Evolutionary conservation across 2,113 vertebrate genomes (phyloP).

Genomic region (Campylomormyrus tamandua): DNA sequence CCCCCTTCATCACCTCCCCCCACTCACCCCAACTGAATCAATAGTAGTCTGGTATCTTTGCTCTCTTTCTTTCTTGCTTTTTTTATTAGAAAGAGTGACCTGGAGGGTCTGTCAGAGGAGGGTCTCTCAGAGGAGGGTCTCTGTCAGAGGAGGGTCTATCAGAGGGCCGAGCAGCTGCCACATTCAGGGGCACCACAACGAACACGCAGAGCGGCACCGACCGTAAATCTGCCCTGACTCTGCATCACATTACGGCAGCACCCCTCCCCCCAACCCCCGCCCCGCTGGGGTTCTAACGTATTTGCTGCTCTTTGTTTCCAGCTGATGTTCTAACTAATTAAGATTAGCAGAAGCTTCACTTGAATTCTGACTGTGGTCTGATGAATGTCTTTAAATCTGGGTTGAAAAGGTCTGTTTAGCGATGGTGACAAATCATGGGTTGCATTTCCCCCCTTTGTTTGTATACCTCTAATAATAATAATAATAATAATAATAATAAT

Average conservation of each 20-base stretch:
- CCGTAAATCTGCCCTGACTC: neutral
- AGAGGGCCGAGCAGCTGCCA: slow-evolving; percentile 62
- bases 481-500: neutral
- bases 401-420: neutral
- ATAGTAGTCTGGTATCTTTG: no score
- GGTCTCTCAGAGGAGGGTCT: slow-evolving; percentile 17
- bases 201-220: neutral
- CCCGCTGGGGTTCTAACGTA: neutral
- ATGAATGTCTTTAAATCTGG: neutral
- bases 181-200: slow-evolving; percentile 44
- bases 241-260: neutral
- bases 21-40: no score
- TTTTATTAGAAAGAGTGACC: slow-evolving; percentile 52
- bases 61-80: slow-evolving; percentile 33
- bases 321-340: slow-evolving; percentile 20
- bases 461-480: neutral
- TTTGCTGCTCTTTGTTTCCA: slow-evolving; percentile 5
- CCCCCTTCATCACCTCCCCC: no score
- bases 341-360: neutral
- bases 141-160: slow-evolving; percentile 34
- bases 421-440: neutral
- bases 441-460: neutral
- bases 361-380: neutral
- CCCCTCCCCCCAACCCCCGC: neutral
- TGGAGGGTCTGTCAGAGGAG: slow-evolving; percentile 54